Percentiles rank a stretch among this genome's conserved stretches.
Conservation (phyloP, 2,888 invertebrate genomes). For the Agonopterix arenella region DNA sequence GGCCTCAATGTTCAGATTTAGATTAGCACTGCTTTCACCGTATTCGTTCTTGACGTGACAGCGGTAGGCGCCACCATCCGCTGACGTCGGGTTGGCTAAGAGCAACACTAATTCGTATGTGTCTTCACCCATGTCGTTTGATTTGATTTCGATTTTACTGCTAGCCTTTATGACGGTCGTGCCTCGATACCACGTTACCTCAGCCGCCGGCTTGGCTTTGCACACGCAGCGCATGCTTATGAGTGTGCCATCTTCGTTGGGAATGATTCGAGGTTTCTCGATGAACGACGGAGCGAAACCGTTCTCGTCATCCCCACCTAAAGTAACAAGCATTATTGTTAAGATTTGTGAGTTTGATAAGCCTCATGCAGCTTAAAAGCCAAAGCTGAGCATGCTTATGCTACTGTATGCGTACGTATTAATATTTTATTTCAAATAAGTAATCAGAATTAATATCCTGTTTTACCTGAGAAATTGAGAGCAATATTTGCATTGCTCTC, state of each 20-base stretch:
- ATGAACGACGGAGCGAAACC: constrained; percentile 98
- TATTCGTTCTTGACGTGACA: constrained; percentile 97
- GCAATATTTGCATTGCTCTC: constrained; percentile 99
- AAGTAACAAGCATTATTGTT: constrained; percentile 19
- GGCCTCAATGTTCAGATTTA: constrained; percentile 98
- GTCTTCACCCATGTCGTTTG: constrained; percentile 87
- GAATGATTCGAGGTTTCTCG: constrained; percentile 99
- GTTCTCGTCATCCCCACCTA: constrained; percentile 94
- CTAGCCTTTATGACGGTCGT: constrained; percentile 90
- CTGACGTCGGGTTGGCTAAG: constrained; percentile 69
- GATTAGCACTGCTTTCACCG: constrained; percentile 97
- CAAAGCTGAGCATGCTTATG: constrained; percentile 61
- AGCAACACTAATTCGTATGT: constrained; percentile 89
- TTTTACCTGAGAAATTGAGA: constrained; percentile 98
- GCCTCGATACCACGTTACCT: constrained; percentile 96
- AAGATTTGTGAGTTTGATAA: constrained; percentile 6
- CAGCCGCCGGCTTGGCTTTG: constrained; percentile 96
- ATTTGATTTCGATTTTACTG: constrained; percentile 89
- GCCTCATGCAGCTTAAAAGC: constrained; percentile 62
- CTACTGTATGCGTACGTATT: constrained; percentile 73
- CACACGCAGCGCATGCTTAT: constrained; percentile 98
- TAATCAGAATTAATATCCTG: constrained; percentile 24
- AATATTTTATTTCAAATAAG: constrained; percentile 15
- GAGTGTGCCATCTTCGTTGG: constrained; percentile 97
- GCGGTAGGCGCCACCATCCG: constrained; percentile 80